Percentiles rank a stretch among this genome's conserved stretches.
Evolutionary conservation across 2,888 invertebrate genomes (phyloP).

Genomic region (Taenaris catops): DNA sequence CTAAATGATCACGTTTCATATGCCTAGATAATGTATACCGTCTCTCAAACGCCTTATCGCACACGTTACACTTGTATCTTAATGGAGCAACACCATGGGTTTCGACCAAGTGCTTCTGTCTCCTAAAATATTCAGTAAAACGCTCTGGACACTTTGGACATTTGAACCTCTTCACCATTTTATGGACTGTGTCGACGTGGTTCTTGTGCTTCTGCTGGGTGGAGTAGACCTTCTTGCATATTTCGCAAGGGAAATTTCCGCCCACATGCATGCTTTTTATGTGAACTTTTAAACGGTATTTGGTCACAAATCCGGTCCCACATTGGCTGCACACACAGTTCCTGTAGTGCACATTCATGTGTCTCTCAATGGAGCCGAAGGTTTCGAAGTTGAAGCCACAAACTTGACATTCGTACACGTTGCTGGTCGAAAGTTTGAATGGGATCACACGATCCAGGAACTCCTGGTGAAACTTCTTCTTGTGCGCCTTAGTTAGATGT

Average conservation of each 20-base stretch:
- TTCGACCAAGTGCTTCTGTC: conserved; percentile 58
- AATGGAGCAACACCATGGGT: conserved; percentile 48
- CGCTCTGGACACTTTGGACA: conserved; percentile 55
- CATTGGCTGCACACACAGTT: conserved; percentile 61
- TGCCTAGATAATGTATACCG: conserved; percentile 45
- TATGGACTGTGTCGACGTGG: conserved; percentile 52
- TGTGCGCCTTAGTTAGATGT: conserved; percentile 46
- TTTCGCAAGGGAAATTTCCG: conserved; percentile 45
- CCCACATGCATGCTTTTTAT: conserved; percentile 48
- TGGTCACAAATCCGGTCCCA: conserved; percentile 57
- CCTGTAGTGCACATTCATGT: conserved; percentile 64
- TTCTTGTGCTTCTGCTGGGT: conserved; percentile 52
- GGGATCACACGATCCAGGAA: conserved; percentile 54
- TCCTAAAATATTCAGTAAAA: conserved; percentile 52
- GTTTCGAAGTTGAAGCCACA: conserved; percentile 58
- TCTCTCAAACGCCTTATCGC: conserved; percentile 36
- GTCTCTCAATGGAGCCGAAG: conserved; percentile 58
- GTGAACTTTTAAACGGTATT: conserved; percentile 55
- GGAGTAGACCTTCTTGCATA: conserved; percentile 49
- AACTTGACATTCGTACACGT: conserved; percentile 48
- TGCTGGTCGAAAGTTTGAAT: conserved; percentile 40
- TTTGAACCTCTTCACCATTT: conserved; percentile 47
- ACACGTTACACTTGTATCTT: conserved; percentile 55
- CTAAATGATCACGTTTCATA: conserved; percentile 57
- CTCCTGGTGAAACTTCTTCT: conserved; percentile 43